These are phyloP conservation scores for Rapana venosa DNA, from an alignment of 2,888 invertebrate species.

Conservation along the genomic window DNA sequence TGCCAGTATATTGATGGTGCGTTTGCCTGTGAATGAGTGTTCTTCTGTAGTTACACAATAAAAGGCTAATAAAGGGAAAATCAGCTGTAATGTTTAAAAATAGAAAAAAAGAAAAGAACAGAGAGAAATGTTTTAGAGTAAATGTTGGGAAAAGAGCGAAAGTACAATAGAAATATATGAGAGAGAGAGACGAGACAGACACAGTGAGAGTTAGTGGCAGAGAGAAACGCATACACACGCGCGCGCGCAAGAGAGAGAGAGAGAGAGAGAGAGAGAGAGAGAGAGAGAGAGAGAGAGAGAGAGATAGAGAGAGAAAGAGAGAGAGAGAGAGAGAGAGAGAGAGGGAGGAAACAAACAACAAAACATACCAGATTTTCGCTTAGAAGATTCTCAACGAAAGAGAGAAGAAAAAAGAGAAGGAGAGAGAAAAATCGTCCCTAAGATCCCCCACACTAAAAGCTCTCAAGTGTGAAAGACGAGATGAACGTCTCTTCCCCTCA, in stretches of 20 bases:
- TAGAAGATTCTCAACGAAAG: no score
- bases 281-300: neutral
- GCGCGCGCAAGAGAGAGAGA: neutral
- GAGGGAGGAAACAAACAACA: no score
- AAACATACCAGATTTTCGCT: no score
- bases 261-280: neutral
- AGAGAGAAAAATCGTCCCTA: no score
- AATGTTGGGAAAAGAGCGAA: neutral
- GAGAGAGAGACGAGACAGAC: neutral
- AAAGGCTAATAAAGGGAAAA: neutral
- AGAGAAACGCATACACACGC: neutral
- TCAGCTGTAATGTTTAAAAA: neutral
- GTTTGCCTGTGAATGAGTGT: no score
- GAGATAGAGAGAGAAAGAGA: neutral
- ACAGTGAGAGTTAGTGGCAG: neutral
- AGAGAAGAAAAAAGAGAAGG: no score
- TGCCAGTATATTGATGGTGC: no score
- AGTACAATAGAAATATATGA: neutral
- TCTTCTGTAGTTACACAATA: neutral
- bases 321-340: constrained; percentile 5
- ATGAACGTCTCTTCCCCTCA: no score
- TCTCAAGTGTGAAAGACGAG: no score
- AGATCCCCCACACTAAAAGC: no score
- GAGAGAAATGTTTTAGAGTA: neutral
- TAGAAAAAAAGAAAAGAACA: neutral